Evolutionary conservation across 1,140 invertebrate genomes (phyloP).

Genomic region (Drosophila kurseongensis): DNA sequence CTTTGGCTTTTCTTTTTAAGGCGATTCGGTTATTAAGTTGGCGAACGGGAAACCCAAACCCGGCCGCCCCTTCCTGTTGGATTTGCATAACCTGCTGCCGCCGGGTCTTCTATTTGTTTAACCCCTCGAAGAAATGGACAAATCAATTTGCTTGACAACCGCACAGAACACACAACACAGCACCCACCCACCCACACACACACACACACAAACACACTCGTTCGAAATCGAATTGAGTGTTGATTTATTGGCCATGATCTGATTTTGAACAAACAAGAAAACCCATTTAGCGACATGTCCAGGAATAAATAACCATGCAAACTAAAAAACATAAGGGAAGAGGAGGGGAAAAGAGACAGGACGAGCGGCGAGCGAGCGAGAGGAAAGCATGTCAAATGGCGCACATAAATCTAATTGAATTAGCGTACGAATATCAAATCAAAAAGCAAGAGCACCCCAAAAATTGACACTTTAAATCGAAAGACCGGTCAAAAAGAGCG

Average conservation of each 20-base stretch:
- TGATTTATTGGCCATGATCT: conserved; percentile 80
- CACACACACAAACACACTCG: conserved; percentile 8
- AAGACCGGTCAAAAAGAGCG: neutral
- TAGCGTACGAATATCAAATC: conserved; percentile 74
- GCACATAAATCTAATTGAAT: conserved; percentile 79
- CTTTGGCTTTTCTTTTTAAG: conserved; percentile 13
- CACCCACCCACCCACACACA: neutral
- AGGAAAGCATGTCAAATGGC: conserved; percentile 61
- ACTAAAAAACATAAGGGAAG: neutral
- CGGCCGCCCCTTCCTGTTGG: conserved; percentile 29
- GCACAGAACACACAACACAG: conserved; percentile 3
- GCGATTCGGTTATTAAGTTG: conserved; percentile 36
- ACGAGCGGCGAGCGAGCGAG: neutral
- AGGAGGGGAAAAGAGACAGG: neutral
- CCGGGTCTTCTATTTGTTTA: conserved; percentile 15
- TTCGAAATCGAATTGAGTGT: conserved; percentile 73
- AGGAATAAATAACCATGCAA: conserved; percentile 67
- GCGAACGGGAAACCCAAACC: conserved; percentile 5
- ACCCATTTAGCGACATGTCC: conserved; percentile 74
- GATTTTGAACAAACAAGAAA: conserved; percentile 79
- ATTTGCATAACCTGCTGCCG: conserved; percentile 46
- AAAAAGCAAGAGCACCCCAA: conserved; percentile 41
- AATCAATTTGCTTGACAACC: conserved; percentile 50
- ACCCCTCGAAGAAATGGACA: conserved; percentile 42
- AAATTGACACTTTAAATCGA: conserved; percentile 62